Evolutionary conservation across 2,797 vertebrate genomes (phyloP).

Genomic region (Hapalemur alaotrensis): DNA sequence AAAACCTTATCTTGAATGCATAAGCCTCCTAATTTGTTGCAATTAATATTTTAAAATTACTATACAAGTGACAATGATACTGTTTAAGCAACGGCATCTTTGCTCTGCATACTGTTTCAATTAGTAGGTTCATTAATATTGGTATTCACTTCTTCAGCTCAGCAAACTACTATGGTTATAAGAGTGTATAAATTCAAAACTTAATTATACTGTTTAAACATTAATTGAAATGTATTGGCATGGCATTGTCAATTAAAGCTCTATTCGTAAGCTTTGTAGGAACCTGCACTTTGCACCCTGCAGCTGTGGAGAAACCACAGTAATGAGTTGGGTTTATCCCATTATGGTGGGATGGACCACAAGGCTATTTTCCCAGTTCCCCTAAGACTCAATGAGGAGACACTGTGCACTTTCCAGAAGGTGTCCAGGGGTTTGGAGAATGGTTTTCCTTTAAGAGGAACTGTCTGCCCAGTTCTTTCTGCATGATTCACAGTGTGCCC

Average conservation of each 20-base stretch:
- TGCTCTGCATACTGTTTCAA: constrained; percentile 73
- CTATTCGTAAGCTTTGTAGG: constrained; percentile 55
- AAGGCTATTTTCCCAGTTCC: neutral
- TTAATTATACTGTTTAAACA: constrained; percentile 81
- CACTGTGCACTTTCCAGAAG: neutral
- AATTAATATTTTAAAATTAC: constrained; percentile 50
- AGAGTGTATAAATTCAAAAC: constrained; percentile 77
- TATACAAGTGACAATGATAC: neutral
- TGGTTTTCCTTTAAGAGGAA: neutral
- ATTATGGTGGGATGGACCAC: neutral
- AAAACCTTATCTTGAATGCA: neutral
- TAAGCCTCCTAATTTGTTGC: neutral
- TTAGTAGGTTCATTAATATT: constrained; percentile 82
- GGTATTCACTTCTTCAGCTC: constrained; percentile 77
- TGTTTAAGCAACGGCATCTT: constrained; percentile 70
- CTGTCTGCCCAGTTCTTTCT: neutral
- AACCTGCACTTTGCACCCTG: neutral
- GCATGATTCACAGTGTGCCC: neutral
- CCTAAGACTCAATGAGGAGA: neutral
- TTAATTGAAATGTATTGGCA: constrained; percentile 83
- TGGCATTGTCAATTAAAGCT: constrained; percentile 78
- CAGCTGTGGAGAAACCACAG: neutral
- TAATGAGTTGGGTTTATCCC: neutral
- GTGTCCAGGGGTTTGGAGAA: neutral
- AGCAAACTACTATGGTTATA: constrained; percentile 69